phyloP scores from a whole-genome alignment of 2,113 vertebrate genomes.

The Mastomys natalensis region DNA sequence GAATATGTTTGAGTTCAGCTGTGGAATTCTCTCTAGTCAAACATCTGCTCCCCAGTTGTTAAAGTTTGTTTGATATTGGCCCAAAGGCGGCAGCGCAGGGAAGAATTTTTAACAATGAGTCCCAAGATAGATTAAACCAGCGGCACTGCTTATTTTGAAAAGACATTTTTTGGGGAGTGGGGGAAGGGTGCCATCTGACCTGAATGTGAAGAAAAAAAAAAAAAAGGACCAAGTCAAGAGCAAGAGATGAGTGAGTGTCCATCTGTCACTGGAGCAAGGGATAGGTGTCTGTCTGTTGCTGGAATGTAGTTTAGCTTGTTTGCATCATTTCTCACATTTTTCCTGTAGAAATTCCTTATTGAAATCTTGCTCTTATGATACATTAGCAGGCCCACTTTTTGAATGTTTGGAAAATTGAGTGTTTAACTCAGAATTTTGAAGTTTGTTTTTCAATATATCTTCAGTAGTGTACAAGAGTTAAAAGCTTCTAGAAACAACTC shows the following conservation, averaged over 20 bases:
- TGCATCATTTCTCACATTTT: slow-evolving; percentile 42
- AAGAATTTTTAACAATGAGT: slow-evolving; percentile 78
- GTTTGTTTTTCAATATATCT: slow-evolving; percentile 17
- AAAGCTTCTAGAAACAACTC: neutral
- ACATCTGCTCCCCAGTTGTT: slow-evolving; percentile 83
- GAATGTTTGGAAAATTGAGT: slow-evolving; percentile 51
- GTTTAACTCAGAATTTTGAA: slow-evolving; percentile 45
- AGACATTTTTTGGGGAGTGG: slow-evolving; percentile 39
- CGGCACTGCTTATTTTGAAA: slow-evolving; percentile 77
- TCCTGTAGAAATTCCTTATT: slow-evolving; percentile 45
- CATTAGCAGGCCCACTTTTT: neutral
- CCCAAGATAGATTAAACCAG: slow-evolving; percentile 73
- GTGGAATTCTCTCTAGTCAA: slow-evolving; percentile 66
- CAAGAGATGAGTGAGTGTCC: slow-evolving; percentile 59
- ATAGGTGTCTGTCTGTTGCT: slow-evolving; percentile 46
- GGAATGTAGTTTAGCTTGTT: slow-evolving; percentile 75
- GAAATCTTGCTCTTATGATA: slow-evolving; percentile 55
- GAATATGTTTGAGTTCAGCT: slow-evolving; percentile 39
- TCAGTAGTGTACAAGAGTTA: slow-evolving; percentile 17
- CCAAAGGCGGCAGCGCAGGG: slow-evolving; percentile 63
- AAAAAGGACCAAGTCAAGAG: slow-evolving; percentile 14
- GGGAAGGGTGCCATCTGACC: slow-evolving; percentile 63
- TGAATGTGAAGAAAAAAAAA: slow-evolving; percentile 17
- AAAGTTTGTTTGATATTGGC: slow-evolving; percentile 79
- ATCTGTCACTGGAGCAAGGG: slow-evolving; percentile 54